Evolutionary conservation across 1,140 invertebrate species (phyloP).

Genomic region (Lepidotrigona ventralis): DNA sequence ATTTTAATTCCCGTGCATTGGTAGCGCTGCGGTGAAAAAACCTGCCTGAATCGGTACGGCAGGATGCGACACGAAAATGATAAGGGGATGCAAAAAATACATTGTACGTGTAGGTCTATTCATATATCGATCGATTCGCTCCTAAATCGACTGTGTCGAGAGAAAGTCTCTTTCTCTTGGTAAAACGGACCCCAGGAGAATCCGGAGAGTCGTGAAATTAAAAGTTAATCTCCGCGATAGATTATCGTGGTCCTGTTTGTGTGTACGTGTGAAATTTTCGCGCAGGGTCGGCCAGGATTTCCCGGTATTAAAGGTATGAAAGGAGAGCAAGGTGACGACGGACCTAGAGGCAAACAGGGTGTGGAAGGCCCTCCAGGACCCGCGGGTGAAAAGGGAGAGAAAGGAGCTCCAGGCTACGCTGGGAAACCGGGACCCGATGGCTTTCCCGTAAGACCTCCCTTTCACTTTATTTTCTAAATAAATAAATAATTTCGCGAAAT

Average conservation of each 20-base stretch:
- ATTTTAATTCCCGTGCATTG: too few relatives aligned
- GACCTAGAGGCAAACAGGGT: slow-evolving; percentile 78
- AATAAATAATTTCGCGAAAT: too few relatives aligned
- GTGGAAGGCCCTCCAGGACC: slow-evolving; percentile 81
- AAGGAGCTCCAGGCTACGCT: slow-evolving; percentile 90
- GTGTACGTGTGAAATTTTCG: slow-evolving; percentile 7
- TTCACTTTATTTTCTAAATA: neutral
- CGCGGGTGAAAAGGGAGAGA: slow-evolving; percentile 87
- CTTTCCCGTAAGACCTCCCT: slow-evolving; percentile 75
- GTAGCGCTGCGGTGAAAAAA: too few relatives aligned
- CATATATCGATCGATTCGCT: neutral
- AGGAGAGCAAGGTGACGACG: slow-evolving; percentile 80
- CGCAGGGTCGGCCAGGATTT: slow-evolving; percentile 71
- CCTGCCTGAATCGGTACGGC: too few relatives aligned
- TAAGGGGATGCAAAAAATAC: too few relatives aligned
- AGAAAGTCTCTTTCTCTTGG: too few relatives aligned
- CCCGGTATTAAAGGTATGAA: slow-evolving; percentile 83
- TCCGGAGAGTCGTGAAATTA: neutral
- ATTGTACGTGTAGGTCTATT: too few relatives aligned
- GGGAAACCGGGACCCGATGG: slow-evolving; percentile 86
- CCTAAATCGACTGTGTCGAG: neutral
- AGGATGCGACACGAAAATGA: too few relatives aligned
- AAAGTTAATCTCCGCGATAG: neutral
- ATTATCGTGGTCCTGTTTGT: slow-evolving; percentile 7
- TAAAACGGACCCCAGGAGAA: neutral